Evolutionary conservation across 92 coral and sea anemone species (phyloP).

Genomic region (Desmophyllum pertusum): DNA sequence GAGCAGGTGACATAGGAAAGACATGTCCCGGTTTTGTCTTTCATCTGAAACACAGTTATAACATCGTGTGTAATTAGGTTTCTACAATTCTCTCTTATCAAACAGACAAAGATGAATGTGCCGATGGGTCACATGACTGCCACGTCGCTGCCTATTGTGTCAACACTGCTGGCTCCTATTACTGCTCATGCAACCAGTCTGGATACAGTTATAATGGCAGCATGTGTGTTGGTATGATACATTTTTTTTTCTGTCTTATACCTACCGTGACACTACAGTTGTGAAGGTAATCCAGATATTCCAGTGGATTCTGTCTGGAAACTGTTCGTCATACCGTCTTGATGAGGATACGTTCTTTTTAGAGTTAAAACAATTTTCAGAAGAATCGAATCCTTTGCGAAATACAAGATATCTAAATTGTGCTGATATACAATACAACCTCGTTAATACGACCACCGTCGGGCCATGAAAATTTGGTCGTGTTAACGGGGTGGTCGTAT

Average conservation of each 20-base stretch:
- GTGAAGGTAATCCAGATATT: neutral
- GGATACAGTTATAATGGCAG: conserved; percentile 48
- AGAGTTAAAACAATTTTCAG: no score
- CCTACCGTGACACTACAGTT: neutral
- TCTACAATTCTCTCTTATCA: neutral
- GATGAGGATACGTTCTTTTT: neutral
- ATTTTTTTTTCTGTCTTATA: neutral
- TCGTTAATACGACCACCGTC: no score
- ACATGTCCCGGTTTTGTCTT: neutral
- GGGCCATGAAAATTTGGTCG: no score
- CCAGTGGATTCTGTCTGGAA: no score
- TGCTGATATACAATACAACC: no score
- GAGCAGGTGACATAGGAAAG: neutral
- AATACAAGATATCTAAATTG: no score
- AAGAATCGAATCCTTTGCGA: no score
- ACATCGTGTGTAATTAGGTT: neutral
- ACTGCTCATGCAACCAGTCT: conserved; percentile 27
- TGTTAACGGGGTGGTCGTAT: no score
- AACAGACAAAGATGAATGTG: conserved; percentile 45
- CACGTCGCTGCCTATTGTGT: conserved; percentile 29
- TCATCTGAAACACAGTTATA: neutral
- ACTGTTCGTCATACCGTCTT: neutral
- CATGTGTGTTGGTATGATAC: conserved; percentile 27
- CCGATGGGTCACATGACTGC: conserved; percentile 9
- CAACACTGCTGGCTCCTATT: conserved; percentile 41